Percentiles rank a stretch among this genome's conserved stretches.
Conservation (phyloP, 2,888 invertebrate genomes). For the Diplazon laetatorius region DNA sequence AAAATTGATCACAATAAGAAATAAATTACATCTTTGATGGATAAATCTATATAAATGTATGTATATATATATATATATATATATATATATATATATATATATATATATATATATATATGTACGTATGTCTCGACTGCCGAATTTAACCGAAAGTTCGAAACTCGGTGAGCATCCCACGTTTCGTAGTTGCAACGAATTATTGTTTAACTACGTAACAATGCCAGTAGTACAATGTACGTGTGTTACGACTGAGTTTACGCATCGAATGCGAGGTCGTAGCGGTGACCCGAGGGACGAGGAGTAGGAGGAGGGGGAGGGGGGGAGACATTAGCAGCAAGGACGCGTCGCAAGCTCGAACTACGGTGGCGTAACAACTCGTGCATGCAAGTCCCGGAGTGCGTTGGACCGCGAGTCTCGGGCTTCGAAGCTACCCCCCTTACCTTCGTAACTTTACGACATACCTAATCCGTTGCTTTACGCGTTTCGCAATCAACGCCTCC, state of each 20-base stretch:
- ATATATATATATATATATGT: too few relatives aligned
- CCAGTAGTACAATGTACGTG: not conserved
- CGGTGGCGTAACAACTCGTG: not conserved
- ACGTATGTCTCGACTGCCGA: not conserved
- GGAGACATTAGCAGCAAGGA: not conserved
- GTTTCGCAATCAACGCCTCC: constrained; percentile 67
- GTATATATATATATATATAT: too few relatives aligned
- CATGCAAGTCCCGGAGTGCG: constrained; percentile 12
- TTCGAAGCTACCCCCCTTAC: constrained; percentile 40
- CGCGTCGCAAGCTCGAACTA: not conserved
- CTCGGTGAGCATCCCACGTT: not conserved
- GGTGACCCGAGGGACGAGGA: not conserved
- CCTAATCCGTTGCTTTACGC: constrained; percentile 70
- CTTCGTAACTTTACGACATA: constrained; percentile 68
- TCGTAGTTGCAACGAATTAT: constrained; percentile 26
- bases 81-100: too few relatives aligned
- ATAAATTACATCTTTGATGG: not conserved
- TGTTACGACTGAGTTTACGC: constrained; percentile 13
- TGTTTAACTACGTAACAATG: not conserved
- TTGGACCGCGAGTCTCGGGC: constrained; percentile 5
- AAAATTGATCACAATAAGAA: not conserved
- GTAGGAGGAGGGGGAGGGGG: not conserved
- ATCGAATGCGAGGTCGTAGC: constrained; percentile 11
- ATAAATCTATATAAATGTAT: not conserved
- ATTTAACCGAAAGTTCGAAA: not conserved